Percentiles rank a stretch among this genome's conserved stretches.
These are phyloP conservation scores for Thereva nobilitata DNA, from an alignment of 2,888 invertebrate species.

Conservation along the genomic window DNA sequence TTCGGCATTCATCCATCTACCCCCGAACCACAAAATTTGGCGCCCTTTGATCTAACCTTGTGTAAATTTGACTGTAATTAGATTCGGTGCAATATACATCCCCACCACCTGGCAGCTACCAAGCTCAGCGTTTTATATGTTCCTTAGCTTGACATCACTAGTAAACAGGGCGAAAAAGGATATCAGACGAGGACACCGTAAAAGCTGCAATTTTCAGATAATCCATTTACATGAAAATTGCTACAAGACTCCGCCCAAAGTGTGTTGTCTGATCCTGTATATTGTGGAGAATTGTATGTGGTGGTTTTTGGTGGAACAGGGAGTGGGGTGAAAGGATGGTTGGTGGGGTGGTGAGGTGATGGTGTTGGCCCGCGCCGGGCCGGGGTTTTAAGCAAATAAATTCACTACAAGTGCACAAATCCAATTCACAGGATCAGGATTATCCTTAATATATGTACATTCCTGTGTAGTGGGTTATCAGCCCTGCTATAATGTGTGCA, in stretches of 20 bases:
- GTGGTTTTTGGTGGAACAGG: too few relatives aligned
- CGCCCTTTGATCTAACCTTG: conserved; percentile 4
- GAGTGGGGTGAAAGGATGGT: too few relatives aligned
- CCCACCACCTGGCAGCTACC: background rate
- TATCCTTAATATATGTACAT: too few relatives aligned
- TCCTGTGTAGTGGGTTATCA: too few relatives aligned
- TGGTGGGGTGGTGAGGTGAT: too few relatives aligned
- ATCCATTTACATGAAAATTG: conserved; percentile 33
- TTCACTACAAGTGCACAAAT: conserved; percentile 20
- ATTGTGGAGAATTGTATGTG: too few relatives aligned
- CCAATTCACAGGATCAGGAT: too few relatives aligned
- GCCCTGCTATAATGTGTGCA: too few relatives aligned
- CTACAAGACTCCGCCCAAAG: conserved; percentile 30
- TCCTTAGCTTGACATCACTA: conserved; percentile 13
- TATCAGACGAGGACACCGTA: conserved; percentile 22
- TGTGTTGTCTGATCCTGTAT: conserved; percentile 17
- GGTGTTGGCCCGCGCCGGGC: too few relatives aligned
- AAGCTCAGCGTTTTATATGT: background rate
- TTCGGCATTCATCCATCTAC: background rate
- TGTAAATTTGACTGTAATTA: conserved; percentile 32
- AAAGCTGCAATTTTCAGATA: conserved; percentile 34
- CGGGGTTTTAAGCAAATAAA: conserved; percentile 3
- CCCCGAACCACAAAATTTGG: background rate
- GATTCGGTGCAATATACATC: conserved; percentile 17
- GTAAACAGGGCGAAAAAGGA: conserved; percentile 15